Conservation (phyloP, 2,797 vertebrate genomes). For the Balearica regulorum region DNA sequence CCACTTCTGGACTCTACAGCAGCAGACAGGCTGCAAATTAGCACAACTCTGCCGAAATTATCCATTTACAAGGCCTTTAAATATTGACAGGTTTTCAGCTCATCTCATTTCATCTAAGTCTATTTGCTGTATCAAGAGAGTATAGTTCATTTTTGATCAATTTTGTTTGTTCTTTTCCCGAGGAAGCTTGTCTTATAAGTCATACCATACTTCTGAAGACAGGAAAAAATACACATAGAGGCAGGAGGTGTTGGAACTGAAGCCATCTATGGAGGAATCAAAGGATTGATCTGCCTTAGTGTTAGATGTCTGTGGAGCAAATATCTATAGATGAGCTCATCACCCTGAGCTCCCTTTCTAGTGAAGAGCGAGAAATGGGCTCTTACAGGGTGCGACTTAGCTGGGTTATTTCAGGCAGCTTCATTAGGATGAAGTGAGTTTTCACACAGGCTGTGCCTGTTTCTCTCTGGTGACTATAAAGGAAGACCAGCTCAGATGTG, state of each 20-base stretch:
- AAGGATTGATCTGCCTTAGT: slow-evolving; percentile 23
- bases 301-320: not conserved
- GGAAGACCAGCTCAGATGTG: not conserved
- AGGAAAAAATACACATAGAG: not conserved
- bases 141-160: slow-evolving; percentile 16
- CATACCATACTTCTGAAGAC: not conserved
- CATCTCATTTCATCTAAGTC: not conserved
- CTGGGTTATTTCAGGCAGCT: not conserved
- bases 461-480: not conserved
- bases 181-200: not conserved
- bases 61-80: not conserved
- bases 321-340: not conserved
- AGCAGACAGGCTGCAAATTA: not conserved
- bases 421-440: not conserved
- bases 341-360: not conserved
- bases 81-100: slow-evolving; percentile 15
- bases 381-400: not conserved
- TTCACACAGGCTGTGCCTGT: not conserved
- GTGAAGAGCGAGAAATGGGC: not conserved
- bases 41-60: not conserved
- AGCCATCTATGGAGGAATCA: slow-evolving; percentile 1
- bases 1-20: not conserved
- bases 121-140: not conserved
- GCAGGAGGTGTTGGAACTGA: not conserved
- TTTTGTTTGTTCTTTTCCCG: slow-evolving; percentile 22